Evolutionary conservation across 1,140 invertebrate genomes (phyloP).

Genomic region (Oncopeltus fasciatus): DNA sequence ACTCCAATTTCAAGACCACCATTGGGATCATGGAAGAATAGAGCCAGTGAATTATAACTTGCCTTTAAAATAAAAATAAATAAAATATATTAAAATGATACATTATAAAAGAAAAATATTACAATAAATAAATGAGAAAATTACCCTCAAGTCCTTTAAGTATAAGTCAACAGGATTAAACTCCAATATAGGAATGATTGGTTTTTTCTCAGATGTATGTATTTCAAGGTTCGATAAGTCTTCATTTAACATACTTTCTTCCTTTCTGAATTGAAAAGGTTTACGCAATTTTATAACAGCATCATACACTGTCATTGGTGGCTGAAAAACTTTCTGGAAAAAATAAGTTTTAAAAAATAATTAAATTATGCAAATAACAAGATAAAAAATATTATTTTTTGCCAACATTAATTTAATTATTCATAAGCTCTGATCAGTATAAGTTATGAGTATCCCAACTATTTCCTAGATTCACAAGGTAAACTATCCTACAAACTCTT

Average conservation of each 20-base stretch:
- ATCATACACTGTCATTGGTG: slow-evolving; percentile 55
- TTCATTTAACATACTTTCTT: background rate
- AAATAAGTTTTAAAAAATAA: no score
- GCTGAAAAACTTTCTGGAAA: slow-evolving; percentile 44
- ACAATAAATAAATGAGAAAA: slow-evolving; percentile 21
- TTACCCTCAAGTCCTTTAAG: slow-evolving; percentile 58
- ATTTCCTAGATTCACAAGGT: no score
- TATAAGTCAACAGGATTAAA: slow-evolving; percentile 62
- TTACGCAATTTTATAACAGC: slow-evolving; percentile 54
- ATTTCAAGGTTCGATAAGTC: background rate
- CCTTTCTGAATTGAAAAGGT: background rate
- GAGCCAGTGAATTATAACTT: slow-evolving; percentile 57
- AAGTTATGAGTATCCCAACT: no score
- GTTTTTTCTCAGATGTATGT: background rate
- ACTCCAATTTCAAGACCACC: slow-evolving; percentile 69
- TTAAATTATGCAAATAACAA: no score
- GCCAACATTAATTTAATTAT: no score
- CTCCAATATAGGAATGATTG: slow-evolving; percentile 51
- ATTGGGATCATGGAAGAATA: slow-evolving; percentile 79
- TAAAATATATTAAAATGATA: slow-evolving; percentile 4
- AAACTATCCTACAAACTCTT: no score
- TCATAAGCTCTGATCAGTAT: no score
- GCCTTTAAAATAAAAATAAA: slow-evolving; percentile 36
- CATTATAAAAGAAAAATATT: background rate
- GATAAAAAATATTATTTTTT: no score